Base-by-base conservation (phyloP, 2,113 vertebrate species). In the Colossoma macropomum region DNA sequence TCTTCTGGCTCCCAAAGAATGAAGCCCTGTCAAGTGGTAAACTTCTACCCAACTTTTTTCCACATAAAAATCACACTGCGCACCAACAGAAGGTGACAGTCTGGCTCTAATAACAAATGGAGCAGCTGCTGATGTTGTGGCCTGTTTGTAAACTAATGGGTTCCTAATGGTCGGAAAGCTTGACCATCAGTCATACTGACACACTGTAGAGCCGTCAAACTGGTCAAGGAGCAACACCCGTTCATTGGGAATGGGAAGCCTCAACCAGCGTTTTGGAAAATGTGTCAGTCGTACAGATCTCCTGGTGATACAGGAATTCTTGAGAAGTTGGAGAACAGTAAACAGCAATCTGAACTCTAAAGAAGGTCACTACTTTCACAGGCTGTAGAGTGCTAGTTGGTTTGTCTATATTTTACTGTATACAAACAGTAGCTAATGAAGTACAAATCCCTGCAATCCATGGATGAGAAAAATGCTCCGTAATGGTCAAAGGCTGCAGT, bases 41-140 rank as follows among this genome's bases (percentile, higher is more conserved):
- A 76, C n/a, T 6, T 75, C 15, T 12, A 56, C 32, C n/a, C 12
- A 23, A 48, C 30, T 48, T 82, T 68, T 82, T 68, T 82, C 80
- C 48, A 83, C 54, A 76, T 69, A 76, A 76, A 82, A 45, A 25
- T n/a, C 41, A 60, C 11, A 48, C 41, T 59, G 17, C 2, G 13
- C 38, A 25, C 45, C 27, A 54, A 21, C n/a, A 76, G 34, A 45
- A 38, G 28, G 6, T 52, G 32, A 71, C 17, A 45, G 12, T 28
- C n/a, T 66, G 30, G 32, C 50, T 69, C n/a, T 19, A 19, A 38
- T 25, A 25, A 56, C 21, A 56, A 70, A 70, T 32, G 48, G 13
- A 8, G 19, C 75, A 59, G 41, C 27, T 65, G 0, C 11, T 25
- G 25, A 70, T 13, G 10, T 23, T 79, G 65, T 30, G 30, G 27